Evolutionary conservation across 2,888 invertebrate species (phyloP).

Genomic region (Hirtodrosophila duncani): DNA sequence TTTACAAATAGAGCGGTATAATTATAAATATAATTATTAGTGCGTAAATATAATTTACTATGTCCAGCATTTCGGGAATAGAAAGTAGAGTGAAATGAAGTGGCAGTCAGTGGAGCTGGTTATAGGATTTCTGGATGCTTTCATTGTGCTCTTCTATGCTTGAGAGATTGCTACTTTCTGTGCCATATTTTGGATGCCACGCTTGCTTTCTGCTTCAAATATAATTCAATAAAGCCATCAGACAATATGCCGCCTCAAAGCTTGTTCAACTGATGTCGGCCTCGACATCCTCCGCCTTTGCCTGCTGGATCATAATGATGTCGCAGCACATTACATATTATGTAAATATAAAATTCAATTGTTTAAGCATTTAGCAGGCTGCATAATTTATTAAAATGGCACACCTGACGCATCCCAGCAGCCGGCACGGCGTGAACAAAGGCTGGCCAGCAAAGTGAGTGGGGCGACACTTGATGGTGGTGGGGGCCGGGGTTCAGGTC

Average conservation of each 20-base stretch:
- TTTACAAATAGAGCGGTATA: too few relatives aligned
- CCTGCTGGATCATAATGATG: slow-evolving; percentile 70
- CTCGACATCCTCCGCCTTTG: background rate
- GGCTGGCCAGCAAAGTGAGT: slow-evolving; percentile 26
- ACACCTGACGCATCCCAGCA: slow-evolving; percentile 74
- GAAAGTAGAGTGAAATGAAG: too few relatives aligned
- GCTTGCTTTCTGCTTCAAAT: slow-evolving; percentile 51
- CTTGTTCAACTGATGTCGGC: background rate
- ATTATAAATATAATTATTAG: too few relatives aligned
- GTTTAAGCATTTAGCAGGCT: slow-evolving; percentile 77
- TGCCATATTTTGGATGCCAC: slow-evolving; percentile 61
- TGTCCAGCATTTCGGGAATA: too few relatives aligned
- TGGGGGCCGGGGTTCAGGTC: background rate
- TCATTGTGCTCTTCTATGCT: background rate
- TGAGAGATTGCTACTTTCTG: slow-evolving; percentile 38
- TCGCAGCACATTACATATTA: slow-evolving; percentile 74
- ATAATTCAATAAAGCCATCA: slow-evolving; percentile 65
- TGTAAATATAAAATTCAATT: slow-evolving; percentile 77
- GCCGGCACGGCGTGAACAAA: slow-evolving; percentile 40
- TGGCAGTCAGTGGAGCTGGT: too few relatives aligned
- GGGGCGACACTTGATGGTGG: slow-evolving; percentile 1
- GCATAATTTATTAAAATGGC: slow-evolving; percentile 77
- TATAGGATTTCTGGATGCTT: too few relatives aligned
- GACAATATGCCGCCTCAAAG: slow-evolving; percentile 24
- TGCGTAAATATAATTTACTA: too few relatives aligned